Evolutionary conservation across 2,888 invertebrate species (phyloP).

Genomic region (Lycia hirtaria): DNA sequence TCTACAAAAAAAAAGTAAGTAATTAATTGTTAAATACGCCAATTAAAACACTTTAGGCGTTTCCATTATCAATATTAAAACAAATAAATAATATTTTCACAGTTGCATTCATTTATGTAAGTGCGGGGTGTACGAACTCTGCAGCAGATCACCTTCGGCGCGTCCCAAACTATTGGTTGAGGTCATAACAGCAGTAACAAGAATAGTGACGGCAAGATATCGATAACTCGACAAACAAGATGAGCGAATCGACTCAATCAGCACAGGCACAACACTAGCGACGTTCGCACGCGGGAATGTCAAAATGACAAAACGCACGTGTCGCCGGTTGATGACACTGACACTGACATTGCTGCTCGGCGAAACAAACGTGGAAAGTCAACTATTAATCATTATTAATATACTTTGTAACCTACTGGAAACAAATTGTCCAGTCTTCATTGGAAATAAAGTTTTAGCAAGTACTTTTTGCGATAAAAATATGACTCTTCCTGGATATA

Average conservation of each 20-base stretch:
- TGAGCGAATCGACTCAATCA: constrained; percentile 55
- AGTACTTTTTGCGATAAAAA: too few species aligned
- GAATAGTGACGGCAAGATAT: constrained; percentile 57
- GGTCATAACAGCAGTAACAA: constrained; percentile 73
- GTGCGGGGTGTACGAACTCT: constrained; percentile 74
- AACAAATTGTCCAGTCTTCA: constrained; percentile 1
- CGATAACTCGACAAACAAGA: constrained; percentile 74
- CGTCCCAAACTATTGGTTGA: constrained; percentile 79
- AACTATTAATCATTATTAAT: constrained; percentile 2
- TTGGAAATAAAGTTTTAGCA: background rate
- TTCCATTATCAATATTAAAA: constrained; percentile 53
- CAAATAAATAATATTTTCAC: constrained; percentile 61
- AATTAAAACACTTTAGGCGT: constrained; percentile 45
- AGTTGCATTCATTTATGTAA: constrained; percentile 78
- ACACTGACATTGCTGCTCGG: constrained; percentile 12
- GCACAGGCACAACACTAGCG: constrained; percentile 31
- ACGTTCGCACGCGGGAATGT: constrained; percentile 51
- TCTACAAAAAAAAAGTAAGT: constrained; percentile 22
- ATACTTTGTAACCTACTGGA: background rate
- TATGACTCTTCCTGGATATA: too few species aligned
- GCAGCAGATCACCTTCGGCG: constrained; percentile 71
- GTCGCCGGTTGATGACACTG: constrained; percentile 26
- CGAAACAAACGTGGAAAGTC: constrained; percentile 19
- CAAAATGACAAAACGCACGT: constrained; percentile 55
- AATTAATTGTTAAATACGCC: constrained; percentile 39